Evolutionary conservation across 2,888 invertebrate genomes (phyloP).

Genomic region (Orthonychiurus folsomi): DNA sequence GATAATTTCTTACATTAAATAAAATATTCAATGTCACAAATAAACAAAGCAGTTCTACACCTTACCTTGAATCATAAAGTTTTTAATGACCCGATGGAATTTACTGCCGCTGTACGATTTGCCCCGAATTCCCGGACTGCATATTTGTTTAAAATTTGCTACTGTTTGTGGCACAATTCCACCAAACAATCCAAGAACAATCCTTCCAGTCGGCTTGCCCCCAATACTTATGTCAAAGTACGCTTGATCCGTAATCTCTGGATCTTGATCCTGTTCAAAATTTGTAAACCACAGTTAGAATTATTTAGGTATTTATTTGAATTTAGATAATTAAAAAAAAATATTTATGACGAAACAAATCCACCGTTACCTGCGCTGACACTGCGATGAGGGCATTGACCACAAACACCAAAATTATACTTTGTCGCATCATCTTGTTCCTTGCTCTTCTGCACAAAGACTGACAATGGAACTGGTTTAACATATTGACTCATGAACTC

Average conservation of each 20-base stretch:
- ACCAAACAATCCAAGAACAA: slow-evolving; percentile 82
- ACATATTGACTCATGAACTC: not conserved
- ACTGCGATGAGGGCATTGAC: not conserved
- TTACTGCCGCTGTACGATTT: slow-evolving; percentile 66
- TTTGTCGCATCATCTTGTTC: not conserved
- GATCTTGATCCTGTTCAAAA: not conserved
- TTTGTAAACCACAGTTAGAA: not conserved
- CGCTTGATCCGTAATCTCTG: slow-evolving; percentile 68
- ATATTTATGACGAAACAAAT: too few species aligned
- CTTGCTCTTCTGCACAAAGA: not conserved
- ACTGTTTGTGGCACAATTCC: slow-evolving; percentile 75
- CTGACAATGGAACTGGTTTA: not conserved
- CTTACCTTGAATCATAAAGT: slow-evolving; percentile 85
- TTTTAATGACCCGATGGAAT: slow-evolving; percentile 77
- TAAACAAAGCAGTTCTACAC: slow-evolving; percentile 20
- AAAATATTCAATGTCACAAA: not conserved
- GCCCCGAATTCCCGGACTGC: slow-evolving; percentile 64
- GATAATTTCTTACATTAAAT: slow-evolving; percentile 18
- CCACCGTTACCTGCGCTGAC: not conserved
- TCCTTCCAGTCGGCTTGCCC: slow-evolving; percentile 61
- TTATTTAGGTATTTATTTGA: not conserved
- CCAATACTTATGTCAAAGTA: slow-evolving; percentile 71
- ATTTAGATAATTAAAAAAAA: not conserved
- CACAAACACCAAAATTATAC: not conserved
- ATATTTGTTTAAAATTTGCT: slow-evolving; percentile 74